Base-by-base conservation (phyloP, 2,797 vertebrate species). In the Chloroceryle inda region DNA sequence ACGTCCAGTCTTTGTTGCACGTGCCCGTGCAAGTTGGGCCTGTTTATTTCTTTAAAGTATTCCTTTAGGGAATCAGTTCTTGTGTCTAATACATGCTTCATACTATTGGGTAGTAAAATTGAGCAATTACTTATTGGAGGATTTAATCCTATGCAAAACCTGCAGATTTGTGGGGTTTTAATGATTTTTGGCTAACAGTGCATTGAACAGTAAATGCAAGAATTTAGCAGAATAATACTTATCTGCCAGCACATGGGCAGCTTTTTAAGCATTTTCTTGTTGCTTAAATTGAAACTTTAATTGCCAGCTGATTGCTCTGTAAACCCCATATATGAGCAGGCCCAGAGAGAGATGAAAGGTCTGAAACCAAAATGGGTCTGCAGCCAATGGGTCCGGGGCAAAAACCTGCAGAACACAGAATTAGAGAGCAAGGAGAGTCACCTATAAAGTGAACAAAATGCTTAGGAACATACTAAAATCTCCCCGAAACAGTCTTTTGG, bases 401-500 rank as follows among this genome's bases (percentile, higher is more conserved):
- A 59, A 92, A 87, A 17, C 22, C 14, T 61, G 12, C 8, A 38
- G 63, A 84, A 44, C 42, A 8, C 23, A 61, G 50, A 89, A 29
- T 50, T 37, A 44, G 35, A 44, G 52, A 72, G 55, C 53, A 49
- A 67, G 80, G 42, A 45, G 29, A 44, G 49, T 66, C 64, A 42
- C 33, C 47, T 74, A 13, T 21, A 47, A 84, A 66, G 72, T 38
- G 14, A 89, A 40, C 9, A 73, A 66, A 73, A 77, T 62, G 24
- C n/a, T 71, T 84, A 96, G 85, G 77, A 80, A 49, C 72, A 66
- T 76, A 42, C 40, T 23, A 9, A 79, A 85, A 61, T 78, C 61
- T 47, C 91, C 89, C 85, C 81, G 68, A 49, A 94, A 85, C 66
- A 94, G 94, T 89, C 68, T 5, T 90, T 82, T 95, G 90, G 83